Percentiles rank a stretch among this genome's conserved stretches.
Evolutionary conservation across 1,140 invertebrate genomes (phyloP).

Genomic region (Solenopsis invicta): DNA sequence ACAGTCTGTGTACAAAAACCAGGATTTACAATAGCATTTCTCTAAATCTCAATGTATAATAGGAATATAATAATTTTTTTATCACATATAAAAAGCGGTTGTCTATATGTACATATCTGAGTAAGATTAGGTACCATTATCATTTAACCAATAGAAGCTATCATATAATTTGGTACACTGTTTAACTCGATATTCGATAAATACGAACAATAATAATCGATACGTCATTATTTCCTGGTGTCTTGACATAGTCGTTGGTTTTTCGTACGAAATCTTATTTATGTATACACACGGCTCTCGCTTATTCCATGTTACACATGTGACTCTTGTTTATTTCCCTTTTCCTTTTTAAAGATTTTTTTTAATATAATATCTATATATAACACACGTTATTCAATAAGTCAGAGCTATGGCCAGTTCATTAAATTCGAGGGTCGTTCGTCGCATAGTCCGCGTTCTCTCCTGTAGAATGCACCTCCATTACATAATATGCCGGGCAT

Average conservation of each 20-base stretch:
- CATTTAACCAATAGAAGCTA: conserved; percentile 79
- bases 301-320: conserved; percentile 66
- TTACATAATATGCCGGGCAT: conserved; percentile 25
- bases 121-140: conserved; percentile 83
- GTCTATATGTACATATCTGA: conserved; percentile 84
- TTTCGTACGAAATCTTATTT: conserved; percentile 67
- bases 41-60: conserved; percentile 82
- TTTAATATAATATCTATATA: conserved; percentile 75
- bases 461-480: conserved; percentile 45
- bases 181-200: conserved; percentile 76
- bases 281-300: conserved; percentile 73
- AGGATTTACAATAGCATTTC: conserved; percentile 85
- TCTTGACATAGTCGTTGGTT: conserved; percentile 74
- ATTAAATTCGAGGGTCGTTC: conserved; percentile 68
- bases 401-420: conserved; percentile 80
- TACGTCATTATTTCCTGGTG: conserved; percentile 77
- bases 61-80: conserved; percentile 84
- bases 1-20: conserved; percentile 85
- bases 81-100: conserved; percentile 87
- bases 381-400: conserved; percentile 80
- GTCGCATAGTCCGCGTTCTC: conserved; percentile 56
- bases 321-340: conserved; percentile 68
- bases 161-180: conserved; percentile 81
- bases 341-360: conserved; percentile 74
- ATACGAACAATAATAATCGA: conserved; percentile 76